Base-by-base conservation (phyloP, 2,797 vertebrate species). In the Avahi laniger region DNA sequence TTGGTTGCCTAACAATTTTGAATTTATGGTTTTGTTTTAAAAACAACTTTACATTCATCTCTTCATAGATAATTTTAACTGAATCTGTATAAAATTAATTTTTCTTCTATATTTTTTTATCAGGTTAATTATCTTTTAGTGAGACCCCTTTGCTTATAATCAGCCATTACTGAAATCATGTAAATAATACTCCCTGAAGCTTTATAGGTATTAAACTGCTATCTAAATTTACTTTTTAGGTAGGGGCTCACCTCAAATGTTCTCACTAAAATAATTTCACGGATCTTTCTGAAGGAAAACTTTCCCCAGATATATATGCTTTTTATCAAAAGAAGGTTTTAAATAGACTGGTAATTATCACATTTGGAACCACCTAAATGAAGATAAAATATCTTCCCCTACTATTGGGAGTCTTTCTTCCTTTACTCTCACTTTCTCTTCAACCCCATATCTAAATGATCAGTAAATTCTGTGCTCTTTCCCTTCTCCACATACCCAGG, bases 251-350 rank as follows among this genome's bases (percentile, higher is more conserved):
- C 18, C 81, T 72, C 59, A 61, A 94, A 38, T 46, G 83, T 30
- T 79, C 46, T 91, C 63, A 86, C n/a, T 57, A 85, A 84, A 92
- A 91, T 18, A 65, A 82, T 78, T 81, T 85, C 38, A 73, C 20
- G 33, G 30, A 41, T 89, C 57, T 95, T 85, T 91, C 59, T 79
- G 35, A 92, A 89, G 72, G 28, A 67, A 26, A 86, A 46, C 52
- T 79, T 83, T 30, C 5, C 43, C n/a, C 48, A 63, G 18, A 94
- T 72, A 70, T 22, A 4, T 1, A 33, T 7, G 20, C 4, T 78
- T 67, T 67, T 70, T 48, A 52, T 65, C 4, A 61, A 28, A 46
- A 70, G 38, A 61, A 69, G 30, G 4, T n/a, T 88, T 83, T 91
- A 33, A 79, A 50, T 54, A 82, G 65, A 72, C 43, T 38, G 33